Conservation (phyloP, 2,113 vertebrate genomes). For the Corvus cornix region DNA sequence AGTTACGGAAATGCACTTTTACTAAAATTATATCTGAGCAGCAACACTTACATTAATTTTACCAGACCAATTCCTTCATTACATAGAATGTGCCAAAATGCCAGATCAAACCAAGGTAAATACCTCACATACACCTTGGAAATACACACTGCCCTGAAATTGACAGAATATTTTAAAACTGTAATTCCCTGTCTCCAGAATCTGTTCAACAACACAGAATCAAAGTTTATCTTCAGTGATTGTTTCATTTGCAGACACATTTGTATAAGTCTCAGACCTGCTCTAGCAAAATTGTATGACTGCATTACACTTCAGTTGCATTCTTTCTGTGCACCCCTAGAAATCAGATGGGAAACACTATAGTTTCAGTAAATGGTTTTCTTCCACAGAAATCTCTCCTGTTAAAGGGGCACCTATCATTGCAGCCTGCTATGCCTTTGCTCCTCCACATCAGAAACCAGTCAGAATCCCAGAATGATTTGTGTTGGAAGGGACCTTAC, state of each 20-base stretch:
- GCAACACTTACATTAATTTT: not conserved
- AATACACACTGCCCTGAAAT: accelerated
- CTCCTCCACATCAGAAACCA: not conserved
- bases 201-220: not conserved
- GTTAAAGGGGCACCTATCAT: not conserved
- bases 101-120: not conserved
- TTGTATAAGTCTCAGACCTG: not conserved
- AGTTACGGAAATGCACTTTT: not conserved
- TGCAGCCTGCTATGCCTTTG: not conserved
- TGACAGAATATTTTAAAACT: not conserved
- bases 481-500: not conserved
- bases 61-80: not conserved
- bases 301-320: not conserved
- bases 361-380: not conserved
- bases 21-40: not conserved
- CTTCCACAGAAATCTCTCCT: not conserved
- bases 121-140: not conserved
- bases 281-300: not conserved
- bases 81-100: not conserved
- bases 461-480: not conserved
- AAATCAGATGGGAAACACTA: not conserved
- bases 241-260: not conserved
- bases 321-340: not conserved
- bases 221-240: not conserved
- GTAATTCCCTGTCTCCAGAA: not conserved